Conservation (phyloP, 2,797 vertebrate genomes). For the Cygnus olor region DNA sequence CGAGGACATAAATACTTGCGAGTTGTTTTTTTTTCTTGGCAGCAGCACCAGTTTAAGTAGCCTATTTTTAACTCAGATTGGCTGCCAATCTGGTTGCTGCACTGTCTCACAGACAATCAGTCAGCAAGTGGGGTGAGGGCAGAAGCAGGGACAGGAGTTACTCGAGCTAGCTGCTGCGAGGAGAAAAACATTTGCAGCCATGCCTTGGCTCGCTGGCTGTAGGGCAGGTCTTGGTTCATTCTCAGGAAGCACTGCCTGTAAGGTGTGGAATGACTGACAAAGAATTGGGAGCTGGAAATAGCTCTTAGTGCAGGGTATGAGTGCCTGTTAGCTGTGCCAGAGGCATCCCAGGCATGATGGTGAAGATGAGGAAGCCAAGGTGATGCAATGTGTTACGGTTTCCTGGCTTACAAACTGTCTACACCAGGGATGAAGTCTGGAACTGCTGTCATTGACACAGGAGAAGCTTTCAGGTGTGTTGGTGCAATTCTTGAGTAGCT, state of each 20-base stretch:
- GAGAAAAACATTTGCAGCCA: not conserved
- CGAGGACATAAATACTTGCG: not conserved
- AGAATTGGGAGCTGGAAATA: not conserved
- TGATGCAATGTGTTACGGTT: not conserved
- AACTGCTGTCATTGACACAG: accelerated
- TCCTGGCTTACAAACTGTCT: not conserved
- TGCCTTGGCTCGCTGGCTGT: not conserved
- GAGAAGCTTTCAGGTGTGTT: not conserved
- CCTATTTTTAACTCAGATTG: slow-evolving; percentile 63
- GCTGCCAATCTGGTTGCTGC: not conserved
- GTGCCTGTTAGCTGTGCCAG: not conserved
- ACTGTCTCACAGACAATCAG: not conserved
- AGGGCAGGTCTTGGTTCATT: accelerated
- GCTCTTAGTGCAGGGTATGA: accelerated
- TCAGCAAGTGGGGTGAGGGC: not conserved
- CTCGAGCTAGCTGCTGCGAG: not conserved
- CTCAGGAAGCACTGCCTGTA: not conserved
- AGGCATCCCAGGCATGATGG: not conserved
- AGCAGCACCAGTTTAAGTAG: slow-evolving; percentile 58
- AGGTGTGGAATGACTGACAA: not conserved
- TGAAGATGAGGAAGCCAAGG: not conserved
- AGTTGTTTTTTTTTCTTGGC: not conserved
- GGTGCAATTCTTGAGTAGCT: not conserved
- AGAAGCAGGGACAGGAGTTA: not conserved
- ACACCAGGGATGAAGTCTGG: not conserved